Percentiles rank a stretch among this genome's conserved stretches.
Conservation (phyloP, 2,888 invertebrate genomes). For the Lampropteryx suffumata region DNA sequence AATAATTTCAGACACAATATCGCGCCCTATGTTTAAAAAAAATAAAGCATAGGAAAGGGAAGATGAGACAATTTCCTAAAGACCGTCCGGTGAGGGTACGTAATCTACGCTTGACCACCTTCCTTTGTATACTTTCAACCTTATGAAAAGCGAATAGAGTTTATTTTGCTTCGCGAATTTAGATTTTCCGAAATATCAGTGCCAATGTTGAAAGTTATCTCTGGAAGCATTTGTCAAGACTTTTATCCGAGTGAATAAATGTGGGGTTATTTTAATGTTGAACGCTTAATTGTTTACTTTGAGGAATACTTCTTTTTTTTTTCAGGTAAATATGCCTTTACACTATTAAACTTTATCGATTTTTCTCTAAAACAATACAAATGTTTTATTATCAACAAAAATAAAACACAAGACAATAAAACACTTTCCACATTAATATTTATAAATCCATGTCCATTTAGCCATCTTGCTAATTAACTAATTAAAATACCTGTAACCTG, state of each 20-base stretch:
- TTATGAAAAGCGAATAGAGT: constrained; percentile 13
- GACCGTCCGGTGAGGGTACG: constrained; percentile 28
- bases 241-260: constrained; percentile 25
- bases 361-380: too few species aligned
- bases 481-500: too few species aligned
- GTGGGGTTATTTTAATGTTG: constrained; percentile 20
- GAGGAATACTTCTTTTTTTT: constrained; percentile 14
- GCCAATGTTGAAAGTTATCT: constrained; percentile 32
- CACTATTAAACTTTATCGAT: too few species aligned
- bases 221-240: constrained; percentile 25
- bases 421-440: too few species aligned
- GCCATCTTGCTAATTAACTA: too few species aligned
- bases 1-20: neutral
- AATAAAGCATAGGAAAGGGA: constrained; percentile 24
- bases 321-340: too few species aligned
- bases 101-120: constrained; percentile 27
- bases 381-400: too few species aligned
- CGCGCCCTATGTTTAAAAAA: constrained; percentile 13
- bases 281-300: constrained; percentile 25
- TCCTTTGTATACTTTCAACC: constrained; percentile 18
- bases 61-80: constrained; percentile 36
- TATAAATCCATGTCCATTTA: too few species aligned
- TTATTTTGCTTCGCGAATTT: constrained; percentile 7
- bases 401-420: too few species aligned
- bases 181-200: constrained; percentile 21